These are phyloP conservation scores for Pagrus major DNA, from an alignment of 2,113 vertebrate species.

Conservation along the genomic window DNA sequence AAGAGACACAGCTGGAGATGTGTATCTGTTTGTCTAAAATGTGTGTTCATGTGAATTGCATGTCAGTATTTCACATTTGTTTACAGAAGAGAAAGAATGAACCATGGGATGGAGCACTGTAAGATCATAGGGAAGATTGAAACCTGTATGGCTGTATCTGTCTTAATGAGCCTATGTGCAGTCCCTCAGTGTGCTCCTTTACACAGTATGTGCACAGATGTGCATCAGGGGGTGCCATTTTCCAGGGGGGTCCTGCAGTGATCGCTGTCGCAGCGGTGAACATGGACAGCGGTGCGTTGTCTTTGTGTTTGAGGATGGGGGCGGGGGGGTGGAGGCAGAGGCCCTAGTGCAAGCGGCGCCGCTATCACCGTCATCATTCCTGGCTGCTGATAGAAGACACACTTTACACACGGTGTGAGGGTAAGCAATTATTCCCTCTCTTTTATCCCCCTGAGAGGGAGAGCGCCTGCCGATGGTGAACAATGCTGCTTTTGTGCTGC, in stretches of 20 bases:
- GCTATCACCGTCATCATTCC: conserved; percentile 40
- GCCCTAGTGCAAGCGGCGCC: not conserved
- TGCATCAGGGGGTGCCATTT: conserved; percentile 27
- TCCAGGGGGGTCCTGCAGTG: conserved; percentile 4
- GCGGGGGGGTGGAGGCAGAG: not conserved
- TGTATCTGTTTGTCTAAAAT: conserved; percentile 8
- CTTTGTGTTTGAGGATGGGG: conserved; percentile 23
- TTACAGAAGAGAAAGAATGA: not conserved
- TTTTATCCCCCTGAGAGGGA: conserved; percentile 51
- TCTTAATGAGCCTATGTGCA: conserved; percentile 9
- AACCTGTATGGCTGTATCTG: conserved; percentile 4
- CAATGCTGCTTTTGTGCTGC: conserved; percentile 55
- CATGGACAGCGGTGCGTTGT: conserved; percentile 29
- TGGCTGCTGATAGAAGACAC: conserved; percentile 49
- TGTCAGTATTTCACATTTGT: not conserved
- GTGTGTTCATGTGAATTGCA: not conserved
- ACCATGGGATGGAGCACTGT: not conserved
- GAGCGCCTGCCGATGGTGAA: conserved; percentile 45
- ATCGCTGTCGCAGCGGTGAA: conserved; percentile 11
- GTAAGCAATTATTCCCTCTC: conserved; percentile 66
- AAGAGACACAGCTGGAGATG: conserved; percentile 27
- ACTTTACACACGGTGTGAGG: conserved; percentile 51
- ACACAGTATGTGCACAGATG: conserved; percentile 23
- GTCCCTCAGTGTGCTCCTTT: not conserved
- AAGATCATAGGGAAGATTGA: conserved; percentile 12